Base-by-base conservation (phyloP, 2,888 invertebrate genomes). In the Stegophylla sp. region DNA sequence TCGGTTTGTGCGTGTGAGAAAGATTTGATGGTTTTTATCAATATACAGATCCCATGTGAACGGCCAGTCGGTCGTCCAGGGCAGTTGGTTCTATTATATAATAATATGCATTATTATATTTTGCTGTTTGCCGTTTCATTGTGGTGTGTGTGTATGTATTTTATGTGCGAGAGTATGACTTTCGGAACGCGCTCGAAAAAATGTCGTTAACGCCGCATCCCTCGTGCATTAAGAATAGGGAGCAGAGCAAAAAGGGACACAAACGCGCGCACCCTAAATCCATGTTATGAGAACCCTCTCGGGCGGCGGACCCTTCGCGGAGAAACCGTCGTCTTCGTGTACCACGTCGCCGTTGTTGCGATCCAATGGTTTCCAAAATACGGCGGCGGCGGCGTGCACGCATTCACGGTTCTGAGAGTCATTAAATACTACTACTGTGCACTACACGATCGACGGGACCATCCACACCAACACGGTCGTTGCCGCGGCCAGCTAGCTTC, bases 141-240 rank as follows among this genome's bases (percentile, higher is more conserved):
- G 17, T 26, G n/a, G 53, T 56, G 61, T 13, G 15, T 73, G n/a
- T 48, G 63, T 63, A 23, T 48, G 59, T 12, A 9, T 28, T 34
- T 34, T 34, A 34, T 34, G 7, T 7, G 34, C 34, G 7, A 5
- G 34, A 5, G 20, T 41, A 20, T 75, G 75, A 76, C 75, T 76
- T 75, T 66, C 41, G 75, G 77, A 69, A 53, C 43, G 56, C 66
- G 56, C 66, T 67, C 66, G 76, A 66, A 48, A 66, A 79, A 79
- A 79, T 79, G 79, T 71, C 79, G 79, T 79, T 79, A 79, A 79
- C 51, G 79, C 20, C 69, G 45, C 79, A 71, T 71, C 79, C 61
- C 61, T 71, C 41, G 75, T 23, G 23, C 12, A 20, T 51, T 53
- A 66, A 53, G 63, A 76, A 64, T 53, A 41, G 64, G 71, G 79